Evolutionary conservation across 1,140 invertebrate genomes (phyloP), one percentile per base, ranked within the genome.

Genomic region (Mya arenaria): DNA sequence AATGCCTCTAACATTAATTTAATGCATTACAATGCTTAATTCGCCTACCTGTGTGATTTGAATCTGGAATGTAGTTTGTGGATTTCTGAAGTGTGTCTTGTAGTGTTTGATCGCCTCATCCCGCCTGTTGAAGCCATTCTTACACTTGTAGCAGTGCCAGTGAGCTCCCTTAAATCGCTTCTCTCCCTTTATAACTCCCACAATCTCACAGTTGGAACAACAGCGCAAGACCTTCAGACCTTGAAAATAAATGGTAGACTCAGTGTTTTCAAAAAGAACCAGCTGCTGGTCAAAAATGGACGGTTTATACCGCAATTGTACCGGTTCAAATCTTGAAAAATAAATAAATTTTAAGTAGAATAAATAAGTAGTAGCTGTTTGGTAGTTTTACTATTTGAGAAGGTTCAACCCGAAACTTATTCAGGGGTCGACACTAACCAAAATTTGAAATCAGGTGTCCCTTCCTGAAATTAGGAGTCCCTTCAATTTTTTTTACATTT

Each of bases 21-120:
- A n/a, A n/a, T n/a, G n/a, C n/a, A n/a, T n/a, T n/a, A n/a, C n/a
- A n/a, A n/a, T n/a, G n/a, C n/a, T n/a, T n/a, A n/a, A n/a, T n/a
- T n/a, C n/a, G 19, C 28, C 28, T 83, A 91, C 92, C 90, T 93
- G 92, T 63, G 91, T 85, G 56, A 93, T 91, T 48, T 93, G 92
- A 30, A 93, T 93, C 82, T 93, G 92, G 80, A 93, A 93, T 8
- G 92, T 93, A 19, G 92, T 93, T 71, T 92, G 90, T 62, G 92
- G 92, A 88, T 93, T 93, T 78, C 92, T 82, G 80, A 93, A 93
- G 71, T 93, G 92, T 28, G 92, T 93, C 85, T 91, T 92, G 73
- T 92, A 93, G 82, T 93, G 92, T 87, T 93, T 93, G 48, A 93
- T 90, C 10, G 92, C 92, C 65, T 93, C 92, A 84, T 93, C 92